Conservation (phyloP, 2,888 invertebrate genomes). For the Andrena marginata region DNA sequence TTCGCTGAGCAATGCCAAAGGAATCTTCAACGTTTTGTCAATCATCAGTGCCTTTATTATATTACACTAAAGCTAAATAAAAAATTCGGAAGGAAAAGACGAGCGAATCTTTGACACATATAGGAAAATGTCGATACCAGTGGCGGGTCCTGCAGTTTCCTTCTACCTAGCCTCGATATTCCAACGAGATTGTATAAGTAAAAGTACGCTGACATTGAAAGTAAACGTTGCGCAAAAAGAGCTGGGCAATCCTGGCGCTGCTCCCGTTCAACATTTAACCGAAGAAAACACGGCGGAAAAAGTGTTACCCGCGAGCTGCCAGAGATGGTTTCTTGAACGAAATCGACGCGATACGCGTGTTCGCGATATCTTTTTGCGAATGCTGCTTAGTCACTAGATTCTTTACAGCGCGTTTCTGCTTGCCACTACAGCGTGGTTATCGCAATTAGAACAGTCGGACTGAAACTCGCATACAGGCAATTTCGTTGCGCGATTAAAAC, state of each 20-base stretch:
- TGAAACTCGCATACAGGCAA: not conserved
- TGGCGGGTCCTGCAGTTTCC: not conserved
- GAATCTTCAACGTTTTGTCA: not conserved
- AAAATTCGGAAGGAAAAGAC: not conserved
- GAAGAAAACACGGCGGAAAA: not conserved
- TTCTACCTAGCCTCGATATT: not conserved
- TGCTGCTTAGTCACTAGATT: slow-evolving; percentile 4
- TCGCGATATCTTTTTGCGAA: not conserved
- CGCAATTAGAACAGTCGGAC: not conserved
- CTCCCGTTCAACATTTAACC: not conserved
- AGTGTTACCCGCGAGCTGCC: not conserved
- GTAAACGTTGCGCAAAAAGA: not conserved
- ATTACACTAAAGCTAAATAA: not conserved
- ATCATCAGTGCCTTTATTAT: not conserved
- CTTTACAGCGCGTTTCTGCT: not conserved
- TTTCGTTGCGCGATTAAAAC: not conserved
- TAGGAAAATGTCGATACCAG: not conserved
- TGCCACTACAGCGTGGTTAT: not conserved
- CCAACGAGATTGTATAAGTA: not conserved
- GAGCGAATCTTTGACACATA: not conserved
- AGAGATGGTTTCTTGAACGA: not conserved
- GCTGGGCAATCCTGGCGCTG: not conserved
- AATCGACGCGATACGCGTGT: not conserved
- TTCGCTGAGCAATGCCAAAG: too few species aligned
- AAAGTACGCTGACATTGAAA: not conserved